Evolutionary conservation across 1,140 invertebrate species (phyloP).

Genomic region (Drosophila novamexicana): DNA sequence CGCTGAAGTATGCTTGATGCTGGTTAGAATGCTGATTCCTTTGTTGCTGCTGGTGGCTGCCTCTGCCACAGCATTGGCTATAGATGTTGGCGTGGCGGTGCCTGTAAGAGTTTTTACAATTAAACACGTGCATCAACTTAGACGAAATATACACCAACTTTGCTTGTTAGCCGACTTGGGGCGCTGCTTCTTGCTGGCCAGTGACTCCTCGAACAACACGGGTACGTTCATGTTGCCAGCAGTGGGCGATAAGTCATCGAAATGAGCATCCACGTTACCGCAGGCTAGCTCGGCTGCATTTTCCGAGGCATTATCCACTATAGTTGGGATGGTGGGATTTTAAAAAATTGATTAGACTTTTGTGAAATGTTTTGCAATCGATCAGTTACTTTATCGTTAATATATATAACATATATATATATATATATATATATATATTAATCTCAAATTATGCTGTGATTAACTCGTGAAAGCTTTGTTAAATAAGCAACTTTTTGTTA

Average conservation of each 20-base stretch:
- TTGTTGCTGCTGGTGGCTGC: slow-evolving; percentile 38
- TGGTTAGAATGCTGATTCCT: slow-evolving; percentile 44
- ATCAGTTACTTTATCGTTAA: too few species aligned
- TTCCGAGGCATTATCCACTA: slow-evolving; percentile 68
- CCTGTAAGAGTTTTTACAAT: slow-evolving; percentile 25
- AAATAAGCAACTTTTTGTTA: too few species aligned
- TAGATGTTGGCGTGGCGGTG: slow-evolving; percentile 68
- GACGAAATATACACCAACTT: slow-evolving; percentile 37
- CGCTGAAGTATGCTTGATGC: slow-evolving; percentile 6
- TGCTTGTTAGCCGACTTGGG: slow-evolving; percentile 74
- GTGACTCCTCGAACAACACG: slow-evolving; percentile 51
- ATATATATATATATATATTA: too few species aligned
- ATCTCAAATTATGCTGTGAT: too few species aligned
- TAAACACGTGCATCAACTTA: background rate
- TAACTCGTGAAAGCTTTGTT: too few species aligned
- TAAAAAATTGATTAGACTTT: background rate
- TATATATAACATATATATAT: too few species aligned
- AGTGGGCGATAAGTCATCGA: slow-evolving; percentile 14
- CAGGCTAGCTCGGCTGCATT: slow-evolving; percentile 19
- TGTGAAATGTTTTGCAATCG: background rate
- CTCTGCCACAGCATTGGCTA: slow-evolving; percentile 68
- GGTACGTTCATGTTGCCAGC: slow-evolving; percentile 21
- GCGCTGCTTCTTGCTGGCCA: slow-evolving; percentile 42
- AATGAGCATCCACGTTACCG: background rate
- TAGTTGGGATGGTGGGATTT: background rate